Percentiles rank a stretch among this genome's conserved stretches.
These are phyloP conservation scores for Chironomus tepperi DNA, from an alignment of 1,140 invertebrate genomes.

Conservation along the genomic window DNA sequence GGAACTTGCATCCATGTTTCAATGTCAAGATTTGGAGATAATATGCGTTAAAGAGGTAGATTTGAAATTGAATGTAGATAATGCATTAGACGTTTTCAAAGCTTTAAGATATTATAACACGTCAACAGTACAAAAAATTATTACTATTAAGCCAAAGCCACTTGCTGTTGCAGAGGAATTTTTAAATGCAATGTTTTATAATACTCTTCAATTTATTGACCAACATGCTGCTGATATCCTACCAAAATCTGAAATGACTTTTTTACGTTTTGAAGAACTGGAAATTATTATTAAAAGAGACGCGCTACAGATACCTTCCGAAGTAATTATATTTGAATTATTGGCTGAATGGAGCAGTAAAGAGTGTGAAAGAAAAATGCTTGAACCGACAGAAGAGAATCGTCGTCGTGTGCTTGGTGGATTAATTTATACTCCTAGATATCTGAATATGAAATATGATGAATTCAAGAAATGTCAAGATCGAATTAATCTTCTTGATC, in stretches of 20 bases:
- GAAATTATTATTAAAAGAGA: constrained; percentile 37
- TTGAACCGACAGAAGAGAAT: constrained; percentile 36
- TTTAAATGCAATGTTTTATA: constrained; percentile 36
- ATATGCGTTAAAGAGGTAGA: constrained; percentile 39
- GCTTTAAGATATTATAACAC: constrained; percentile 38
- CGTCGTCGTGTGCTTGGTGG: constrained; percentile 36
- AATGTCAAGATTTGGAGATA: constrained; percentile 39
- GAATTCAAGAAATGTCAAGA: constrained; percentile 37
- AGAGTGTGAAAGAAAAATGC: constrained; percentile 35
- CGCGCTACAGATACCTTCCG: constrained; percentile 35
- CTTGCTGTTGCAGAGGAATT: constrained; percentile 39
- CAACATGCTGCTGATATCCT: constrained; percentile 37
- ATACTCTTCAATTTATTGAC: constrained; percentile 38
- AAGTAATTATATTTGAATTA: constrained; percentile 36
- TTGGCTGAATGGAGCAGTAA: constrained; percentile 37
- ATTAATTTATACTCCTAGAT: constrained; percentile 37
- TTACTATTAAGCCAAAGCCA: constrained; percentile 24
- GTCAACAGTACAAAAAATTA: constrained; percentile 30
- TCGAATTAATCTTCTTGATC: constrained; percentile 35
- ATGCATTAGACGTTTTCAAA: constrained; percentile 37
- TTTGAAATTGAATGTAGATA: constrained; percentile 35
- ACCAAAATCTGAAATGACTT: constrained; percentile 32
- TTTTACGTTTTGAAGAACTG: constrained; percentile 37
- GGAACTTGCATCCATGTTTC: constrained; percentile 36
- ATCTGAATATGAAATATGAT: constrained; percentile 32